Conservation (phyloP, 2,888 invertebrate genomes). For the Nymphalis polychloros region DNA sequence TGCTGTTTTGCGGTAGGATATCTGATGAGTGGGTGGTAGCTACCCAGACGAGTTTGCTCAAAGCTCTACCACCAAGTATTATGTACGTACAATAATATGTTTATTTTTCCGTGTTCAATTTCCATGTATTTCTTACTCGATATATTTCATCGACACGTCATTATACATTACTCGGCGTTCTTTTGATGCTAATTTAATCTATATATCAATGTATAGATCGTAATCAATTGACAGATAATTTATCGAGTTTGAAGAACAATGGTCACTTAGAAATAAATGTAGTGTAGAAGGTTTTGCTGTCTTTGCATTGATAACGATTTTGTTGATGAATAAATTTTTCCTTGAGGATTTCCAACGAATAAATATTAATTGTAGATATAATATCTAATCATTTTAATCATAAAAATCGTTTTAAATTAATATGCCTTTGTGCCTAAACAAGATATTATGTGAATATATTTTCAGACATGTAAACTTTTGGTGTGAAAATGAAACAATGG, state of each 20-base stretch:
- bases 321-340: neutral
- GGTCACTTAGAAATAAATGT: neutral
- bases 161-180: neutral
- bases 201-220: slow-evolving; percentile 9
- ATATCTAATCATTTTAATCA: too few species aligned
- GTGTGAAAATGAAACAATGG: slow-evolving; percentile 8
- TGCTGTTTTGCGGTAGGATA: too few species aligned
- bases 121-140: neutral
- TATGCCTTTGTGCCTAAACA: too few species aligned
- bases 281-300: neutral
- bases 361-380: too few species aligned
- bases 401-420: too few species aligned
- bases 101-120: too few species aligned
- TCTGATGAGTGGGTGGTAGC: too few species aligned
- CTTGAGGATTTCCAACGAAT: neutral
- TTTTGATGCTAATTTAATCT: slow-evolving; percentile 10
- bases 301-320: neutral
- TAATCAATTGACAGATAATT: slow-evolving; percentile 10
- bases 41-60: too few species aligned
- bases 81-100: too few species aligned
- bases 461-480: slow-evolving; percentile 4
- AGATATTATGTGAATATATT: neutral
- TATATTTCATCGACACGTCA: neutral
- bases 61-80: too few species aligned
- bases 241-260: slow-evolving; percentile 1